These are phyloP conservation scores for Coleophora flavipennella DNA, from an alignment of 2,888 invertebrate genomes.

Conservation along the genomic window DNA sequence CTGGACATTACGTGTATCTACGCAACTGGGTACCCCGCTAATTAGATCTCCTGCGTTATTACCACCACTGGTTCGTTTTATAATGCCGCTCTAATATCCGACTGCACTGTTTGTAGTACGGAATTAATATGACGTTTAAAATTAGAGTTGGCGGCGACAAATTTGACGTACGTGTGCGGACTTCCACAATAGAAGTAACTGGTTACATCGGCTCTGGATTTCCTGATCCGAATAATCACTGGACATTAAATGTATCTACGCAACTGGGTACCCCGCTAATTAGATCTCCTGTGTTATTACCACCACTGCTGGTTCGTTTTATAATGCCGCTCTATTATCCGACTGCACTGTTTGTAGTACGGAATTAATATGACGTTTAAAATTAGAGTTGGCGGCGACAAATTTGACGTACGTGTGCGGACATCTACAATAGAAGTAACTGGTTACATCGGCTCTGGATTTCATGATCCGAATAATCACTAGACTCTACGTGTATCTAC, in stretches of 20 bases:
- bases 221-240: conserved; percentile 21
- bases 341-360: conserved; percentile 30
- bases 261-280: no score
- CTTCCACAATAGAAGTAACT: conserved; percentile 21
- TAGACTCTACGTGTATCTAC: no score
- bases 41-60: conserved; percentile 69
- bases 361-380: conserved; percentile 32
- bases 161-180: conserved; percentile 20
- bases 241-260: no score
- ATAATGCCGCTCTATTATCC: conserved; percentile 59
- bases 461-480: no score
- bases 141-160: conserved; percentile 34
- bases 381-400: conserved; percentile 34
- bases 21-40: no score
- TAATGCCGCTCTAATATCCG: conserved; percentile 57
- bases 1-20: no score
- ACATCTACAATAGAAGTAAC: conserved; percentile 20
- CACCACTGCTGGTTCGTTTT: conserved; percentile 68
- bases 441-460: conserved; percentile 19
- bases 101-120: conserved; percentile 30
- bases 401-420: conserved; percentile 22
- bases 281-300: conserved; percentile 68
- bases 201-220: no score
- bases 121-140: conserved; percentile 33
- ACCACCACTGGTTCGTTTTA: conserved; percentile 67